Evolutionary conservation across 2,797 vertebrate genomes (phyloP).

Genomic region (Helicolenus hilgendorfi): DNA sequence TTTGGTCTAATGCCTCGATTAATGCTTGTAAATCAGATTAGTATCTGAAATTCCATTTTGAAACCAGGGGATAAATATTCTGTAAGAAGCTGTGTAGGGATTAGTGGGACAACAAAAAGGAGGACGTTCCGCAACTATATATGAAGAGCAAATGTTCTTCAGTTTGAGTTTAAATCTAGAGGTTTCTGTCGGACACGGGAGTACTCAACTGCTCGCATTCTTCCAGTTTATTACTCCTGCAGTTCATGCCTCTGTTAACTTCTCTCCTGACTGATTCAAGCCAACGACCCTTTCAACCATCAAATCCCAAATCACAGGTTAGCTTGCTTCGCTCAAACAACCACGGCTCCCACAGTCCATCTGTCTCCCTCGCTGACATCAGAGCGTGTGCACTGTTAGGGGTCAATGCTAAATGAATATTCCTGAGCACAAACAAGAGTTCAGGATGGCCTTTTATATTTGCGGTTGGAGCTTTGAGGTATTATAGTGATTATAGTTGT

Average conservation of each 20-base stretch:
- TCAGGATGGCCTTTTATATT: slow-evolving; percentile 13
- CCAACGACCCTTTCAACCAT: slow-evolving; percentile 81
- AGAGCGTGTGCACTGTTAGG: slow-evolving; percentile 12
- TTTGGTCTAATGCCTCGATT: slow-evolving; percentile 3
- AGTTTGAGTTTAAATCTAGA: slow-evolving; percentile 21
- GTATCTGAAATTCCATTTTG: slow-evolving; percentile 34
- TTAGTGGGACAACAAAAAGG: slow-evolving; percentile 44
- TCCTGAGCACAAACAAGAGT: slow-evolving; percentile 53
- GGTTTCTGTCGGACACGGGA: slow-evolving; percentile 17
- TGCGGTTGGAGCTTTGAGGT: slow-evolving; percentile 14
- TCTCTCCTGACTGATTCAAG: slow-evolving; percentile 72
- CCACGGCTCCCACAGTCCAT: slow-evolving; percentile 68
- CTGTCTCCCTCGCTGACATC: slow-evolving; percentile 71
- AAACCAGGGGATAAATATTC: slow-evolving; percentile 46
- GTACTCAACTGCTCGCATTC: slow-evolving; percentile 37
- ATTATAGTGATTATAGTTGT: slow-evolving; percentile 41
- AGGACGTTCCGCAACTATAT: not conserved
- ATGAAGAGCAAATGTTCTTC: not conserved
- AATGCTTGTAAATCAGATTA: slow-evolving; percentile 50
- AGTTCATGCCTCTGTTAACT: slow-evolving; percentile 75
- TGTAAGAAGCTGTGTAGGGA: slow-evolving; percentile 31
- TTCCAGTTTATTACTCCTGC: slow-evolving; percentile 76
- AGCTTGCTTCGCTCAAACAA: slow-evolving; percentile 78
- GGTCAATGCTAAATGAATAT: slow-evolving; percentile 69
- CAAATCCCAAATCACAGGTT: slow-evolving; percentile 87